Percentiles rank a stretch among this genome's conserved stretches.
These are phyloP conservation scores for Rhinella marina DNA, from an alignment of 2,797 vertebrate genomes.

Conservation along the genomic window DNA sequence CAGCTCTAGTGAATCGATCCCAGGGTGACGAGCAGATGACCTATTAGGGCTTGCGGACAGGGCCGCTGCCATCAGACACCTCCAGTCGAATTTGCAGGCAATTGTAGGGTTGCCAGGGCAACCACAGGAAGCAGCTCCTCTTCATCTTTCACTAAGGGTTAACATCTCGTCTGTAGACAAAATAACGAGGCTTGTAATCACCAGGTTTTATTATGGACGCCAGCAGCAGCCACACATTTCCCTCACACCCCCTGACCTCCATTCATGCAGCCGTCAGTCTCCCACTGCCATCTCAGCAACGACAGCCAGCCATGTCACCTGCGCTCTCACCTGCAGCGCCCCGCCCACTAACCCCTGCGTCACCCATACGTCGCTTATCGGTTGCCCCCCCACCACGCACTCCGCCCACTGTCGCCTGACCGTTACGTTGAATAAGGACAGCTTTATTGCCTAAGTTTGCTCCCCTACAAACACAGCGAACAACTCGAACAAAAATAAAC, in stretches of 20 bases:
- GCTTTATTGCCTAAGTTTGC: not conserved
- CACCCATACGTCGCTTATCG: not conserved
- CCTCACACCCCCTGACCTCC: not conserved
- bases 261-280: not conserved
- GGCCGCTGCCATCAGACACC: too few relatives aligned
- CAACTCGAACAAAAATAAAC: too few relatives aligned
- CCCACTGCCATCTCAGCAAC: not conserved
- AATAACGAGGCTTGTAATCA: too few relatives aligned
- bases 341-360: slow-evolving; percentile 14
- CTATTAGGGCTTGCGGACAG: too few relatives aligned
- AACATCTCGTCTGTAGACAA: too few relatives aligned
- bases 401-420: not conserved
- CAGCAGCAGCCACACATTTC: not conserved
- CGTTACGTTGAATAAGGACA: not conserved
- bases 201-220: not conserved
- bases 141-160: too few relatives aligned
- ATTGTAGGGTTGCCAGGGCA: too few relatives aligned
- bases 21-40: too few relatives aligned
- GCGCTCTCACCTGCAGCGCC: not conserved
- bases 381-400: not conserved
- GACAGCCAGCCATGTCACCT: slow-evolving; percentile 7
- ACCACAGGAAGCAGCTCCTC: too few relatives aligned
- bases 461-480: not conserved
- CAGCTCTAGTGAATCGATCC: too few relatives aligned
- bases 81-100: too few relatives aligned